Base-by-base conservation (phyloP, 2,113 vertebrate species). In the Urocitellus parryii region DNA sequence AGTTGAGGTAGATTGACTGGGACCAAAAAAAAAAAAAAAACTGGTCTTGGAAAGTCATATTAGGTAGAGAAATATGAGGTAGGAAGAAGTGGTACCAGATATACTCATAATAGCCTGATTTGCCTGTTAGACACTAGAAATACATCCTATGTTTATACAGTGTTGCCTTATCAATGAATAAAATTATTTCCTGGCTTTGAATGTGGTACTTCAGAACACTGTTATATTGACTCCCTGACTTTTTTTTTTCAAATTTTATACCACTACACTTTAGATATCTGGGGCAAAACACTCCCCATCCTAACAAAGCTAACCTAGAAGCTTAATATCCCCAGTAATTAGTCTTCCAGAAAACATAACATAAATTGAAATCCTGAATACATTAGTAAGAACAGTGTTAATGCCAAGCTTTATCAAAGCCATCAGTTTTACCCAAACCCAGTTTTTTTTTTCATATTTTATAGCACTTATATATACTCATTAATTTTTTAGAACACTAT, bases 371-470 rank as follows among this genome's bases (percentile, higher is more conserved):
- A 85, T 80, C 90, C 29, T 87, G 39, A 77, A 42, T 58, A 18
- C 32, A 89, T 92, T 94, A 83, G 82, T 58, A 86, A 70, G 24
- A 56, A 27, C 8, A 63, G 3, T 63, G 12, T 2, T 93, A 65
- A 80, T 53, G 45, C 22, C 25, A 91, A 83, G 4, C 4, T 94
- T 70, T 95, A 51, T 65, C 7, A 92, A 96, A 95, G 76, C 16
- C 16, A 79, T 45, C 68, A 58, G 51, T 80, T 91, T 89, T 68
- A 91, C 37, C 5, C 12, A 76, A 72, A 82, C 5, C 70, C 1
- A 85, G 42, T 70, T 92, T 91, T 89, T n/a, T n/a, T 32, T 34
- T 72, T 95, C 42, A 61, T 94, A n/a, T 79, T 90, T 95, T 56
- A 70, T 87, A 79, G 20, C 12, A 25, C 32, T 56, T 94, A 58